A percentile compares a stretch with the other conserved stretches of the same genome.
Conservation (phyloP, 2,888 invertebrate species). For the Orgyia antiqua region DNA sequence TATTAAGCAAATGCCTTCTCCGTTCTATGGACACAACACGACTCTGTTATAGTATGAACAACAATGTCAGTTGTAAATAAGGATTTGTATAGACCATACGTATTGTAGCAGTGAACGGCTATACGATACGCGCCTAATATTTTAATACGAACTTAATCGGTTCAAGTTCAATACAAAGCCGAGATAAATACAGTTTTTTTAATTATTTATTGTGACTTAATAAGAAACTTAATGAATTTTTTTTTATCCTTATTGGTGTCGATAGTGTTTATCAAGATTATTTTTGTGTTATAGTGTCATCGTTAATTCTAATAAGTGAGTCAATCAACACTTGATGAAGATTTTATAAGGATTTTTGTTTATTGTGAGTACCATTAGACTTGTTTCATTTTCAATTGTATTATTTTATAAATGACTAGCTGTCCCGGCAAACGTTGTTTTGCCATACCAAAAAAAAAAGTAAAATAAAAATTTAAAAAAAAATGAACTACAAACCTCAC, state of each 20-base stretch:
- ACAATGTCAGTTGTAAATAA: conserved; percentile 78
- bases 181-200: conserved; percentile 26
- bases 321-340: too few species aligned
- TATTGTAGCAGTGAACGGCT: conserved; percentile 64
- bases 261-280: conserved; percentile 52
- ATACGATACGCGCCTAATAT: conserved; percentile 38
- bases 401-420: too few species aligned
- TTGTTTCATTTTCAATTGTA: too few species aligned
- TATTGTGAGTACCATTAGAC: conserved; percentile 54
- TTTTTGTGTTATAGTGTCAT: conserved; percentile 59
- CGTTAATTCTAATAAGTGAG: conserved; percentile 48
- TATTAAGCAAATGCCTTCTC: conserved; percentile 61
- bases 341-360: conserved; percentile 49
- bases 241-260: conserved; percentile 39
- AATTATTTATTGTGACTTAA: conserved; percentile 33
- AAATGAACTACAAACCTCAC: too few species aligned
- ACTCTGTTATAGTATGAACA: conserved; percentile 67
- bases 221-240: conserved; percentile 57
- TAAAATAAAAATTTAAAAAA: too few species aligned
- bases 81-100: conserved; percentile 77
- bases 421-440: too few species aligned
- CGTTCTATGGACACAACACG: conserved; percentile 59
- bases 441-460: too few species aligned
- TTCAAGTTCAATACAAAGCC: conserved; percentile 31
- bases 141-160: conserved; percentile 38